Conservation (phyloP, 2,113 vertebrate genomes). For the Oriolus oriolus region DNA sequence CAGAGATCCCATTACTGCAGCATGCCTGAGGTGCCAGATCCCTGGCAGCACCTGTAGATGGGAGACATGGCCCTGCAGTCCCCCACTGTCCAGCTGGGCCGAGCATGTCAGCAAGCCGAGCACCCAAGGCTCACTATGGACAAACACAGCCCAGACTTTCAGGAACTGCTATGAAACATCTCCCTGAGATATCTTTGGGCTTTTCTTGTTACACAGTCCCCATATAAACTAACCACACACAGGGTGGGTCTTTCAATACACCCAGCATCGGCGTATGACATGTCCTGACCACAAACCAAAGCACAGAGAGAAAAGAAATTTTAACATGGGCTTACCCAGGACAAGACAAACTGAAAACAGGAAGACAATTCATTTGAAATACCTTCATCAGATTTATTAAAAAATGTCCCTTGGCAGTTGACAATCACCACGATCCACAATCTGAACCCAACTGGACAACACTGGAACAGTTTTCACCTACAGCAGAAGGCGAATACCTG, state of each 20-base stretch:
- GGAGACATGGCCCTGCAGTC: neutral
- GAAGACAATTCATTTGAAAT: neutral
- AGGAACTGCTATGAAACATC: neutral
- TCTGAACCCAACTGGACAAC: neutral
- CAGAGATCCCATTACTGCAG: neutral
- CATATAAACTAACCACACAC: rapidly evolving
- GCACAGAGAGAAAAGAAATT: neutral
- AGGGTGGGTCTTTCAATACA: rapidly evolving
- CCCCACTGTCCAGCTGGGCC: rapidly evolving
- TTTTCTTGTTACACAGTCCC: neutral
- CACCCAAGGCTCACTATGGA: neutral
- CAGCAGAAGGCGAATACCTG: neutral
- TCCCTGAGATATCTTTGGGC: neutral
- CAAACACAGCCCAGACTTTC: neutral
- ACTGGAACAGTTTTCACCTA: neutral
- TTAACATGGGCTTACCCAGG: neutral
- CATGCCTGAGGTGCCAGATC: rapidly evolving
- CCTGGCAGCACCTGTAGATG: neutral
- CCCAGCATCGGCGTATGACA: rapidly evolving
- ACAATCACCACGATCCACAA: neutral
- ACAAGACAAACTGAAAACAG: neutral
- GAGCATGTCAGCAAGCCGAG: rapidly evolving
- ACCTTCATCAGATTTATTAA: conserved; percentile 19
- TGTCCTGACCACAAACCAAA: rapidly evolving
- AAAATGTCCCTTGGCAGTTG: conserved; percentile 16